Conservation (phyloP, 2,113 vertebrate species). For the Dasyprocta punctata region DNA sequence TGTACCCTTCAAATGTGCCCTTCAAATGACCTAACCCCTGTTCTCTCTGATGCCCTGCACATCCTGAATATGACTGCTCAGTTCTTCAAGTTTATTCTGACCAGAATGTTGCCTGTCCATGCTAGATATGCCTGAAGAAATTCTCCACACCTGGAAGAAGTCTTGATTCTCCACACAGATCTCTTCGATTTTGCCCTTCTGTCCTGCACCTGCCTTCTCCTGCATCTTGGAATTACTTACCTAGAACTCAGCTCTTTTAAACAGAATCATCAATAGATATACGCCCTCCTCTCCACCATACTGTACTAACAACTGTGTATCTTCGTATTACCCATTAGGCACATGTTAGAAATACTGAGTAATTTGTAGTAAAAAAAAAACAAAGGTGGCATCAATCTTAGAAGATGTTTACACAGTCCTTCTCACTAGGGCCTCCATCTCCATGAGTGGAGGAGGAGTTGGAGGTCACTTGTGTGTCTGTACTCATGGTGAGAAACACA, state of each 20-base stretch:
- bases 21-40: not conserved
- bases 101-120: not conserved
- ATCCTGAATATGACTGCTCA: not conserved
- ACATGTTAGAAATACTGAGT: not conserved
- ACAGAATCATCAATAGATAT: not conserved
- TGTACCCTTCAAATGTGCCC: too few species aligned
- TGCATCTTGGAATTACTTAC: not conserved
- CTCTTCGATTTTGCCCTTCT: not conserved
- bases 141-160: not conserved
- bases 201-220: not conserved
- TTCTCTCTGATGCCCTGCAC: fast-evolving
- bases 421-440: not conserved
- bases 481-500: not conserved
- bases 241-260: not conserved
- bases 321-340: not conserved
- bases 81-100: not conserved
- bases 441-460: fast-evolving
- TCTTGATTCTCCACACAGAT: not conserved
- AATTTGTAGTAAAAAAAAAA: not conserved
- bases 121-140: not conserved
- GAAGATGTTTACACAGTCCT: not conserved
- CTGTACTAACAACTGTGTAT: not conserved
- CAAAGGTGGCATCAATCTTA: not conserved
- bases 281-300: not conserved
- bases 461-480: fast-evolving